Conservation (phyloP, 2,113 vertebrate genomes). For the Callocephalon fimbriatum region DNA sequence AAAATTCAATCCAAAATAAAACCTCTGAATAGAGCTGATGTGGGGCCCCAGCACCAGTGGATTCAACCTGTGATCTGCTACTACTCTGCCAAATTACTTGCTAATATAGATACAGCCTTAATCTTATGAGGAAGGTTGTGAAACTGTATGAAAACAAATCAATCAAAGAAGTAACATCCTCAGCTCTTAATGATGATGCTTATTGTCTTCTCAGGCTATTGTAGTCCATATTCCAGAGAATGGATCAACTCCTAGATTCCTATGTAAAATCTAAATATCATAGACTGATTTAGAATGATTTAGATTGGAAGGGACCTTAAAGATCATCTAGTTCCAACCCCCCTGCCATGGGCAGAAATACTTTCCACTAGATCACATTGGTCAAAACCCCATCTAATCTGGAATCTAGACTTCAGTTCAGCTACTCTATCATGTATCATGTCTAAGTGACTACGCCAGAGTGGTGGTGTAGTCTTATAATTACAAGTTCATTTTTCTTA, state of each 20-base stretch:
- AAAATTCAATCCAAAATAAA: background rate
- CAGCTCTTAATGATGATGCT: background rate
- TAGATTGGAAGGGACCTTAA: no score
- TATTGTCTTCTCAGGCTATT: background rate
- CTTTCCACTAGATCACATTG: no score
- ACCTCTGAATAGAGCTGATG: background rate
- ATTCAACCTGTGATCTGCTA: background rate
- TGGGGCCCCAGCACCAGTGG: background rate
- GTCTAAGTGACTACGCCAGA: background rate
- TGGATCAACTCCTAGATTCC: background rate
- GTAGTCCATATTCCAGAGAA: background rate
- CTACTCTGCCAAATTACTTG: background rate
- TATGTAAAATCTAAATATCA: background rate
- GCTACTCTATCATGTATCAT: accelerated
- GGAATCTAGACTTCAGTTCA: background rate
- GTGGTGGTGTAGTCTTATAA: background rate
- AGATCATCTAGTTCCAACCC: no score
- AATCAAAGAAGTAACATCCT: background rate
- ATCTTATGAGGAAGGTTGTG: accelerated
- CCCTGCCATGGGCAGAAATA: no score
- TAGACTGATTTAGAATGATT: no score
- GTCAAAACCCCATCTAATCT: no score
- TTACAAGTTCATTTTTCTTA: background rate
- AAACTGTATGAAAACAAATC: background rate
- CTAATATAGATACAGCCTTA: background rate